Base-by-base conservation (phyloP, 2,888 invertebrate species). In the Criorhina ranunculi region DNA sequence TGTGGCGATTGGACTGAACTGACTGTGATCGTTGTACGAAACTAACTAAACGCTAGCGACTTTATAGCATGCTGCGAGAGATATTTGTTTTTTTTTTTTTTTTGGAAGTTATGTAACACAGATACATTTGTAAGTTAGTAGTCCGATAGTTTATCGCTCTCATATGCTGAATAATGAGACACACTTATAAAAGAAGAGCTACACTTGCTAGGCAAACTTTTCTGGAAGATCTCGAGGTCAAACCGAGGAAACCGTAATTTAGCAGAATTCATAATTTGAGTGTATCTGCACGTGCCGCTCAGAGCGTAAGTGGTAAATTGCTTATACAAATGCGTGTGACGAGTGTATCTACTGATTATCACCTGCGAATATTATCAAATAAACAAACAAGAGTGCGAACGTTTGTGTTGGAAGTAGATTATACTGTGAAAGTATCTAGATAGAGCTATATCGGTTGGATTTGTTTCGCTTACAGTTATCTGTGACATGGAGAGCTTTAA, bases 41-140 rank as follows among this genome's bases (percentile, higher is more conserved):
- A 44, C 33, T 12, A 35, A 77, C 77, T 77, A 69, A 60, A 5
- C 19, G 8, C 7, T 7, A 12, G 5, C n/a, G 5, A 17, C 17
- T 33, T 33, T 33, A 7, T n/a, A 55, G 2, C 37, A 57, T n/a
- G 24, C 19, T 2, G 19, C 24, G 37, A 11, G 19, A 33, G 55
- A 55, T n/a, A 31, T 2, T 1, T 31, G 12, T 31, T n/a, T 33
- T 15, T 55, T 49, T 49, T 0, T 7, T n/a, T 5, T 24, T 24
- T 4, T 24, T 4, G n/a, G 11, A 5, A 12, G 0, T 49, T 37
- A 49, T 24, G 35, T 49, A 64, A 66, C 37, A 35, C 49, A 64
- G 24, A 64, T 66, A 44, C 31, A 7, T 15, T 1, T 4, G 24
- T 24, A 1, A 3, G 24, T n/a, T n/a, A n/a, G n/a, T n/a, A n/a